Conservation (phyloP, 2,888 invertebrate genomes). For the Acrobeloides nanus region DNA sequence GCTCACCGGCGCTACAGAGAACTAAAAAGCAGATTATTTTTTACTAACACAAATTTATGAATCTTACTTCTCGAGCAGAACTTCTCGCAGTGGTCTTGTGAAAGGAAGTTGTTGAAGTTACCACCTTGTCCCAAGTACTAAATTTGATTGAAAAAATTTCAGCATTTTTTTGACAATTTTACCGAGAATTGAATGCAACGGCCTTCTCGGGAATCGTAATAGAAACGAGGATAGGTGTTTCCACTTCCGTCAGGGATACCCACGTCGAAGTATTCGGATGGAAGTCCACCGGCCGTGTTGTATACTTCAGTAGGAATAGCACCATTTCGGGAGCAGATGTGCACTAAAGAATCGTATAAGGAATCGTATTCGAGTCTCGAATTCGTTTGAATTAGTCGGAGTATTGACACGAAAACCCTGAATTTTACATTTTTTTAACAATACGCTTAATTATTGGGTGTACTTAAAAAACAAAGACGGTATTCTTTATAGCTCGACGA, state of each 20-base stretch:
- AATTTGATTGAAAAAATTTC: slow-evolving; percentile 1
- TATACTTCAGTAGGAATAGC: slow-evolving; percentile 53
- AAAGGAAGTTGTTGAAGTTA: slow-evolving; percentile 53
- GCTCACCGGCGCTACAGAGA: slow-evolving; percentile 51
- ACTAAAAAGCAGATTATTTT: slow-evolving; percentile 19
- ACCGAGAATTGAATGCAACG: slow-evolving; percentile 51
- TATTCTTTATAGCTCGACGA: no score
- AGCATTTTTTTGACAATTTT: not conserved
- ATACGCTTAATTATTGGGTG: no score
- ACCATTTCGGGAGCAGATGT: slow-evolving; percentile 50
- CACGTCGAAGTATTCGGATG: slow-evolving; percentile 51
- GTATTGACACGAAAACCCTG: no score
- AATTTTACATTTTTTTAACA: no score
- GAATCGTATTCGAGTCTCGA: no score
- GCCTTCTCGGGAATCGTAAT: slow-evolving; percentile 49
- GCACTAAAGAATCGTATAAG: slow-evolving; percentile 16
- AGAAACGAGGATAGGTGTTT: slow-evolving; percentile 48
- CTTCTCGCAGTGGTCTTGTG: slow-evolving; percentile 51
- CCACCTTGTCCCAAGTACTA: slow-evolving; percentile 51
- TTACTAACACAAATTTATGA: slow-evolving; percentile 2
- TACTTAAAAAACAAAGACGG: no score
- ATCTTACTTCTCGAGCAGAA: slow-evolving; percentile 51
- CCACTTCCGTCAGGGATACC: slow-evolving; percentile 50
- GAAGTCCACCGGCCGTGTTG: slow-evolving; percentile 51
- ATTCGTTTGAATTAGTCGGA: no score